Percentiles rank a stretch among this genome's conserved stretches.
Evolutionary conservation across 2,888 invertebrate genomes (phyloP).

Genomic region (Erebia epiphron): DNA sequence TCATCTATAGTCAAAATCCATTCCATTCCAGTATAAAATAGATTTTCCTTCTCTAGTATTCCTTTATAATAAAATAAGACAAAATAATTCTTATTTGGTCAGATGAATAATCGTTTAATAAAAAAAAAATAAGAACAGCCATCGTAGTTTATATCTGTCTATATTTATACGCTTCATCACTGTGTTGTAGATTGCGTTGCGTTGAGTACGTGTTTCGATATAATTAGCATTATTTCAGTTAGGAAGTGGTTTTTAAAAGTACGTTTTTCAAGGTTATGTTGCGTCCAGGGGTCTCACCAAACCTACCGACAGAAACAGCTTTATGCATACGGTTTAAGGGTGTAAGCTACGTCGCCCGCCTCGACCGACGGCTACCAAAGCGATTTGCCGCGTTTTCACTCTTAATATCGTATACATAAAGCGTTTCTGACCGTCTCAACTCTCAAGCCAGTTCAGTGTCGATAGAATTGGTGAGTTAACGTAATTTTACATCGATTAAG

Average conservation of each 20-base stretch:
- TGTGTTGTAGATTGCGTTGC: slow-evolving; percentile 56
- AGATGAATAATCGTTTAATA: slow-evolving; percentile 6
- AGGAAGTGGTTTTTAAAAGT: slow-evolving; percentile 43
- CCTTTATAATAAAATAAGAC: background rate
- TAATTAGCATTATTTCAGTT: slow-evolving; percentile 63
- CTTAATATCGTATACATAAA: too few relatives aligned
- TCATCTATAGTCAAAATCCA: background rate
- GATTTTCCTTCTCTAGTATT: slow-evolving; percentile 7
- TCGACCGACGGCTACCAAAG: too few relatives aligned
- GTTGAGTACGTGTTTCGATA: slow-evolving; percentile 55
- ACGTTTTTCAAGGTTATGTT: slow-evolving; percentile 21
- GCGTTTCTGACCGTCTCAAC: too few relatives aligned
- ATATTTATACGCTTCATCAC: slow-evolving; percentile 47
- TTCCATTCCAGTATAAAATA: slow-evolving; percentile 7
- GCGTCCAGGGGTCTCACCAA: background rate
- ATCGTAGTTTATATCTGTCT: slow-evolving; percentile 34
- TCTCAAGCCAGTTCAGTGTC: too few relatives aligned
- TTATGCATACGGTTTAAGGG: too few relatives aligned
- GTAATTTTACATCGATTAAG: too few relatives aligned
- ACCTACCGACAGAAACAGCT: too few relatives aligned
- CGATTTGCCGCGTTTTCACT: too few relatives aligned
- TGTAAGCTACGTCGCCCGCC: too few relatives aligned
- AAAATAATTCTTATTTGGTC: slow-evolving; percentile 5
- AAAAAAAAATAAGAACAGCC: slow-evolving; percentile 10
- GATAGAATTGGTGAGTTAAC: too few relatives aligned